A percentile compares a stretch with the other conserved stretches of the same genome.
Evolutionary conservation across 2,888 invertebrate genomes (phyloP).

Genomic region (Cabera pusaria): DNA sequence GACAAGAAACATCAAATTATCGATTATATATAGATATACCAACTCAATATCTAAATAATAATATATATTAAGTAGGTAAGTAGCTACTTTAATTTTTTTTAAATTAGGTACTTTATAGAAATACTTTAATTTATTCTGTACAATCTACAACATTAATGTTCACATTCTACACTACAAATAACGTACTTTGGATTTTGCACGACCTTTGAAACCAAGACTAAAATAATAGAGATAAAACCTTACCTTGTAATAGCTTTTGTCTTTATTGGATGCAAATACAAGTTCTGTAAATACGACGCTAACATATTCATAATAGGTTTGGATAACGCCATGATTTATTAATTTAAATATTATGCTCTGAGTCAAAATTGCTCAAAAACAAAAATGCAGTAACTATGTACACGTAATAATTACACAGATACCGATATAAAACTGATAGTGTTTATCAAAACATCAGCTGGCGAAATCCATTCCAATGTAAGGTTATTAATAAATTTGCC

Average conservation of each 20-base stretch:
- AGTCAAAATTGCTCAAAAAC: too few relatives aligned
- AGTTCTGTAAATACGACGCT: slow-evolving; percentile 88
- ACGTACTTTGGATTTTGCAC: slow-evolving; percentile 14
- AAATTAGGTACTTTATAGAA: too few relatives aligned
- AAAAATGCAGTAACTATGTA: too few relatives aligned
- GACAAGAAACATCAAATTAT: too few relatives aligned
- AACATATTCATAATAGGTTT: slow-evolving; percentile 88
- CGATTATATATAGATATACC: too few relatives aligned
- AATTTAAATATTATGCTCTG: too few relatives aligned
- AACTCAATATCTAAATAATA: too few relatives aligned
- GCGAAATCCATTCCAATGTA: too few relatives aligned
- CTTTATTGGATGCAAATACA: slow-evolving; percentile 89
- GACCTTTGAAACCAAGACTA: slow-evolving; percentile 17
- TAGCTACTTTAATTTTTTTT: not conserved
- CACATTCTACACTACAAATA: too few relatives aligned
- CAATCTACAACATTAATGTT: too few relatives aligned
- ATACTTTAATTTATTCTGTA: too few relatives aligned
- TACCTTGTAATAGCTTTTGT: slow-evolving; percentile 93
- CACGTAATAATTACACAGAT: slow-evolving; percentile 20
- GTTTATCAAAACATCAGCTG: slow-evolving; percentile 29
- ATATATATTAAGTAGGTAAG: slow-evolving; percentile 8
- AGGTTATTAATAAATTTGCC: too few relatives aligned
- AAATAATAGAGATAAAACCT: slow-evolving; percentile 36
- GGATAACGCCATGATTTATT: slow-evolving; percentile 87
- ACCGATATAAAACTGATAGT: slow-evolving; percentile 25